A percentile compares a stretch with the other conserved stretches of the same genome.
These are phyloP conservation scores for Adrianichthys oophorus DNA, from an alignment of 2,797 vertebrate genomes.

Conservation along the genomic window DNA sequence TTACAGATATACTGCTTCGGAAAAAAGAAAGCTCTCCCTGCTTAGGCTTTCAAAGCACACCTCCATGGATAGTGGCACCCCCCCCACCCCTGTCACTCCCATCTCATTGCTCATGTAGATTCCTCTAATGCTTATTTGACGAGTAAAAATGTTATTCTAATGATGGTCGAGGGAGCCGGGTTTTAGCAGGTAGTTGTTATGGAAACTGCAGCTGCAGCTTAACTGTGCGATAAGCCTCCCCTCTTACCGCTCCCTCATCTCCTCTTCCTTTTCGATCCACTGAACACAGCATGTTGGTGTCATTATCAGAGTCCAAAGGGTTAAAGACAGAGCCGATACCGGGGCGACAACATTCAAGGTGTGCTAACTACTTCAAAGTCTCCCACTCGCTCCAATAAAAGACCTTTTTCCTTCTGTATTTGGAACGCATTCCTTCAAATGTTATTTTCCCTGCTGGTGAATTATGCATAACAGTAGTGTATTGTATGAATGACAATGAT, in stretches of 20 bases:
- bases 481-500: too few relatives aligned
- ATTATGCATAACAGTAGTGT: too few relatives aligned
- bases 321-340: conserved; percentile 60
- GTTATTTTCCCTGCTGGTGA: too few relatives aligned
- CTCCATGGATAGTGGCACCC: conserved; percentile 36
- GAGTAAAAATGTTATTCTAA: conserved; percentile 76
- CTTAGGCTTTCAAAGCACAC: conserved; percentile 34
- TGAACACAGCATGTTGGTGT: conserved; percentile 54
- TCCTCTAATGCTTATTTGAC: conserved; percentile 70
- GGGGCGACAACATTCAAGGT: conserved; percentile 44
- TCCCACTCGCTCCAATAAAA: conserved; percentile 20
- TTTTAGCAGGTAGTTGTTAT: conserved; percentile 79
- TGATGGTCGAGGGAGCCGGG: conserved; percentile 68
- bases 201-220: conserved; percentile 78
- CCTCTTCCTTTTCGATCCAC: conserved; percentile 57
- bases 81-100: conserved; percentile 36
- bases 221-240: conserved; percentile 64
- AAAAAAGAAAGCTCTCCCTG: conserved; percentile 11
- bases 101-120: conserved; percentile 71
- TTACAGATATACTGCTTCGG: conserved; percentile 27
- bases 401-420: background rate
- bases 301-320: conserved; percentile 67
- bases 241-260: conserved; percentile 36
- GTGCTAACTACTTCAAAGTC: conserved; percentile 27
- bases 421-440: background rate